Evolutionary conservation across 2,797 vertebrate species (phyloP).

Genomic region (Oreochromis mossambicus): DNA sequence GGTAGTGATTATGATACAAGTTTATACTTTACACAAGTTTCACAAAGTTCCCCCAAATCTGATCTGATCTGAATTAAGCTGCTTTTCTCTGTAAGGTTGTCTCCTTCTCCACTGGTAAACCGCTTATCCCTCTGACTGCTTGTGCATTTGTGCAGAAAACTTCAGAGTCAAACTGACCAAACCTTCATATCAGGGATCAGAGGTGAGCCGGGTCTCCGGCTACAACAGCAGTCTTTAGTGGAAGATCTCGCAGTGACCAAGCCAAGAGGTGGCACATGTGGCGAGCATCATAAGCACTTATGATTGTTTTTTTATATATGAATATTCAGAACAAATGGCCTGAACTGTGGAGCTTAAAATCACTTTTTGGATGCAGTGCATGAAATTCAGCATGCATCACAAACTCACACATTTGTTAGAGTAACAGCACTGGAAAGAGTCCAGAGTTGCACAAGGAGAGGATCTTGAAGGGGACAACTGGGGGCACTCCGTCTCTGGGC

Average conservation of each 20-base stretch:
- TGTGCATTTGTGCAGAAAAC: background rate
- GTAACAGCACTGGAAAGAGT: background rate
- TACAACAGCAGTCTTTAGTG: background rate
- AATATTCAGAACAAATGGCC: background rate
- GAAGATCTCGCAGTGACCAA: background rate
- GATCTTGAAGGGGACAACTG: background rate
- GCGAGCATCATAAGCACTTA: background rate
- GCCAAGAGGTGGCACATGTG: background rate
- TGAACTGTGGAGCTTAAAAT: background rate
- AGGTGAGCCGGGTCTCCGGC: background rate
- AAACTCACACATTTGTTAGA: background rate
- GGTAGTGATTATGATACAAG: background rate
- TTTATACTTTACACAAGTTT: background rate
- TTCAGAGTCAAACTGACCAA: background rate
- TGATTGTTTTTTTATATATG: no score
- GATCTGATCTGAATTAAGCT: background rate
- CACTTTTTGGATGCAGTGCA: background rate
- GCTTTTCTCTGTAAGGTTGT: background rate
- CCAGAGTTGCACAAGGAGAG: background rate
- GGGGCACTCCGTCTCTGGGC: no score
- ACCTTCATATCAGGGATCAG: background rate
- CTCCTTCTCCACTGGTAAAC: background rate
- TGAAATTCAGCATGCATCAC: background rate
- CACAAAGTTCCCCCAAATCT: background rate
- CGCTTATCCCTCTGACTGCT: background rate